Percentiles rank a stretch among this genome's conserved stretches.
phyloP scores from a whole-genome alignment of 2,888 invertebrate genomes.

The Hydropsyche betteni region DNA sequence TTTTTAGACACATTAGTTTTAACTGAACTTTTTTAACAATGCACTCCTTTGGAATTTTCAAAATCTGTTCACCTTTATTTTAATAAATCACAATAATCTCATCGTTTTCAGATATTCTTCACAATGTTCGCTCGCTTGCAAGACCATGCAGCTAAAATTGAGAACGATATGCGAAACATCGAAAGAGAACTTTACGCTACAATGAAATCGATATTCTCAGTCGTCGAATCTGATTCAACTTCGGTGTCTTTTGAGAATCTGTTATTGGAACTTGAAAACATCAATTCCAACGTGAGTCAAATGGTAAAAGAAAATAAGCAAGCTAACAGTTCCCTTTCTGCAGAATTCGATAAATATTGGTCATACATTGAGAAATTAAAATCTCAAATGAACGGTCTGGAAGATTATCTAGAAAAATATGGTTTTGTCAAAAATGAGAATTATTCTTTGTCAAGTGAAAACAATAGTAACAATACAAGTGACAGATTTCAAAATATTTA shows the following conservation, averaged over 20 bases:
- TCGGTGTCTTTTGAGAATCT: neutral
- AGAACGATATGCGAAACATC: constrained; percentile 1
- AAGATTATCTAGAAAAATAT: constrained; percentile 9
- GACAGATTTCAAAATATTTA: too few species aligned
- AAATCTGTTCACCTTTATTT: neutral
- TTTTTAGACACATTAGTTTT: neutral
- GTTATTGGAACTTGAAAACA: constrained; percentile 8
- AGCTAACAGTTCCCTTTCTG: neutral
- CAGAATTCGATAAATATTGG: neutral
- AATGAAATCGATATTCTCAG: constrained; percentile 15
- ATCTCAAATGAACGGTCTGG: neutral
- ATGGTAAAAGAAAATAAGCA: constrained; percentile 16
- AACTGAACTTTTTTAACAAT: neutral
- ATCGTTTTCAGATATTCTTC: neutral
- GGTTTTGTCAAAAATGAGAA: constrained; percentile 18
- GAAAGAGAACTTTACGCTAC: constrained; percentile 13
- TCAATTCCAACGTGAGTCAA: neutral
- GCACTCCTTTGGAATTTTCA: neutral
- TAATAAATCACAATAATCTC: neutral
- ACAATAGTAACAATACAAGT: neutral
- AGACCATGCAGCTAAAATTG: constrained; percentile 2
- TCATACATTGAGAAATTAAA: neutral
- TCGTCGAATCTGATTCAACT: constrained; percentile 9
- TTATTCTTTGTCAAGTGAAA: neutral
- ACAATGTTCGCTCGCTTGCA: constrained; percentile 23